phyloP scores from a whole-genome alignment of 2,113 vertebrate genomes.

The Rhinichthys klamathensis region DNA sequence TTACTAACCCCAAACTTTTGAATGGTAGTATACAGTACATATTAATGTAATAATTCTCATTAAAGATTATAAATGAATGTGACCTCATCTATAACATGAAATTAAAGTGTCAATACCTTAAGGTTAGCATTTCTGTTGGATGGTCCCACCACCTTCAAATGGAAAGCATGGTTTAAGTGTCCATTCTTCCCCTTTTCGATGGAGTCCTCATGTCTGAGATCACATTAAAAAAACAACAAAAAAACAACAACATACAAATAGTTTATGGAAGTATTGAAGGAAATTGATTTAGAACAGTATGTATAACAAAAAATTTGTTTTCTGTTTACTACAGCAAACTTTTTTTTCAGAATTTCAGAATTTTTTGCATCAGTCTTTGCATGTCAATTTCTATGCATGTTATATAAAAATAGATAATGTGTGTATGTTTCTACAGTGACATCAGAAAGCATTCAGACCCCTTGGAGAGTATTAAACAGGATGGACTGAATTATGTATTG shows the following conservation, averaged over 20 bases:
- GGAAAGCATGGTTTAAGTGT: slow-evolving; percentile 77
- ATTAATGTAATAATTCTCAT: neutral
- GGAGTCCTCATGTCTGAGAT: slow-evolving; percentile 61
- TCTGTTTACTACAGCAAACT: neutral
- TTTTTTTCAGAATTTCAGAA: neutral
- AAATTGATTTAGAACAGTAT: neutral
- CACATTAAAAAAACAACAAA: slow-evolving; percentile 16
- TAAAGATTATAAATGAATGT: neutral
- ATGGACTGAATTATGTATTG: neutral
- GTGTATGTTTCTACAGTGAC: neutral
- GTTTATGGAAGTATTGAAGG: neutral
- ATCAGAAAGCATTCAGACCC: neutral
- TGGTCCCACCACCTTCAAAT: slow-evolving; percentile 77
- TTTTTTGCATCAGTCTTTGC: neutral
- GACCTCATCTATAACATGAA: neutral
- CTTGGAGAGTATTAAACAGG: neutral
- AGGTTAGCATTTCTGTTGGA: slow-evolving; percentile 68
- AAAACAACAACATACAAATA: neutral
- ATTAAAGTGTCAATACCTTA: slow-evolving; percentile 64
- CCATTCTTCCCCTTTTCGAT: slow-evolving; percentile 73
- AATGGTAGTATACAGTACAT: neutral
- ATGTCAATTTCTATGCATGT: neutral
- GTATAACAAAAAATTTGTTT: neutral
- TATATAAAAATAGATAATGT: neutral
- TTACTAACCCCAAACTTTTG: no score